Evolutionary conservation across 1,140 invertebrate species (phyloP), one percentile per base, ranked within the genome.

Genomic region (Eubasilissa regina): DNA sequence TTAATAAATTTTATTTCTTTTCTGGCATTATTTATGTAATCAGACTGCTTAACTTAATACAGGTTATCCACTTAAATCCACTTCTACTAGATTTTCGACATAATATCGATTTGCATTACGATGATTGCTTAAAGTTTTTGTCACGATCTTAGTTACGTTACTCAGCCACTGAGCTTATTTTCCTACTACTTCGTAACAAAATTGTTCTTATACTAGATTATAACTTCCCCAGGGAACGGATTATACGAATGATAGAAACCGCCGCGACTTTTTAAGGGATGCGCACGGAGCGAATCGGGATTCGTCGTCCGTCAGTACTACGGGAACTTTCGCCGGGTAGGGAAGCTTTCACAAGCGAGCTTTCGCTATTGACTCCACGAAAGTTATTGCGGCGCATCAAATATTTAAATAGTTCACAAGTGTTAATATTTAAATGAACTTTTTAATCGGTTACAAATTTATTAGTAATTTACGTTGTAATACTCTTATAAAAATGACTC

Each of bases 181-280:
- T 51, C 25, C 25, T 51, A 51, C 1, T 51, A 15, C 1, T 51
- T 51, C 1, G 11, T 51, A 51, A 51, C 48, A 51, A 51, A 12
- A 13, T 51, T 12, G 17, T 60, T 60, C 10, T 21, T 60, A 60
- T 60, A n/a, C 6, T 6, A 4, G 15, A 55, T 43, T 4, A 43
- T 15, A 74, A 74, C 44, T 56, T 25, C 53, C 70, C 70, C 1
- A 17, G 70, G 70, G 70, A 56, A 19, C n/a, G 21, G 45, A 3
- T 0, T 44, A 56, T 1, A 43, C 9, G 25, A 70, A 21, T 56
- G 4, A 56, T 10, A 0, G 21, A 58, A 35, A n/a, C 12, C 10
- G 35, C 19, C 35, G 48, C 25, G 70, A 17, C 48, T 48, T 74
- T 74, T 74, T 55, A 74, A 74, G 53, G 70, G 51, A 55, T 56